Evolutionary conservation across 2,797 vertebrate genomes (phyloP), one percentile per base, ranked within the genome.

Genomic region (Catharus ustulatus): DNA sequence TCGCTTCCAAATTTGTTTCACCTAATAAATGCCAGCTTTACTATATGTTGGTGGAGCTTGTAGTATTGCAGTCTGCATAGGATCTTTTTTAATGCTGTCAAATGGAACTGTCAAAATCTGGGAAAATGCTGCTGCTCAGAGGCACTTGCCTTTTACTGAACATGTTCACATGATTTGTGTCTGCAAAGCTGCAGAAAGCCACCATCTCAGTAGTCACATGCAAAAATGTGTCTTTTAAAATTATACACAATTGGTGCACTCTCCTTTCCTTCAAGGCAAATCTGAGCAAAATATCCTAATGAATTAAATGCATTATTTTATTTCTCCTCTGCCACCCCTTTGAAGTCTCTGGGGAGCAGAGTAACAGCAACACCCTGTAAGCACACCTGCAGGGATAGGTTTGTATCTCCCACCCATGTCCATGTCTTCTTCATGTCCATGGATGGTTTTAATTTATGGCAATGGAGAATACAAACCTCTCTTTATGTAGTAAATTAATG

Each of bases 261-360:
- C 29, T 49, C 5, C 40, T 78, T 78, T 63, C 73, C 38, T 57
- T 51, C 11, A 1, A 55, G 27, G 5, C 5, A 77, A 57, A 62
- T 79, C 38, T 45, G 18, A 15, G 24, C 6, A 88, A 84, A 88
- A 74, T 74, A 62, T 20, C 12, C 30, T 17, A 38, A 26, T 64
- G 16, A 54, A 30, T 64, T 29, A 43, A 82, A 48, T 58, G 5
- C 7, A 32, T 62, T 63, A 9, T 72, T 86, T 73, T 58, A 29
- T 69, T 87, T 82, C 9, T 6, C 2, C 7, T 21, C 5, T 5
- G 1, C 13, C 2, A 0, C 14, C 13, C 4, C 0, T 49, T 49
- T 57, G 22, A 69, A 59, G 40, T 46, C 13, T 29, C 27, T 59
- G 22, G 46, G 51, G 19, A 69, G 29, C 6, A 14, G 22, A 46